Evolutionary conservation across 2,797 vertebrate species (phyloP).

Genomic region (Muraenolepis orangiensis): DNA sequence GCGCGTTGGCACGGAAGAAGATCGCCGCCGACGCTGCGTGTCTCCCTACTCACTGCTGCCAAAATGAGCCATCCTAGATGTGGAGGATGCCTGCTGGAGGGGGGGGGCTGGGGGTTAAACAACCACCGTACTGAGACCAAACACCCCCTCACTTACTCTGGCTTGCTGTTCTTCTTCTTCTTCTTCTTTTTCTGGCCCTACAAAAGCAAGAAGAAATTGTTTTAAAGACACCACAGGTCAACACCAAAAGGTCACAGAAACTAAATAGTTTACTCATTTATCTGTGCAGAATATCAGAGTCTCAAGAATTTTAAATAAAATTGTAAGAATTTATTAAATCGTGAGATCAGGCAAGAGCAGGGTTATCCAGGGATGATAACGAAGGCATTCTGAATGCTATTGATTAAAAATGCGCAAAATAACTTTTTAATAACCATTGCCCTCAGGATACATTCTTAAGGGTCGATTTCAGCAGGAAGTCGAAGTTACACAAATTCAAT

Average conservation of each 20-base stretch:
- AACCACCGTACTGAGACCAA: neutral
- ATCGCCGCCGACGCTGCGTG: neutral
- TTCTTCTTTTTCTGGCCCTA: slow-evolving; percentile 77
- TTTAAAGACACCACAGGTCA: slow-evolving; percentile 21
- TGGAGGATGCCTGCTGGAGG: slow-evolving; percentile 54
- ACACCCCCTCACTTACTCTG: slow-evolving; percentile 66
- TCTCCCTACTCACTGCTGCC: neutral
- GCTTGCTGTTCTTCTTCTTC: slow-evolving; percentile 74
- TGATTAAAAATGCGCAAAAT: too few relatives aligned
- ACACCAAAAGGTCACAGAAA: neutral
- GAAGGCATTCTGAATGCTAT: neutral
- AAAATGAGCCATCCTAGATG: neutral
- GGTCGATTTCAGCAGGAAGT: neutral
- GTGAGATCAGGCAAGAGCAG: too few relatives aligned
- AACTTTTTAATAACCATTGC: too few relatives aligned
- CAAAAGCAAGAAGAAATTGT: neutral
- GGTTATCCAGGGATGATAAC: neutral
- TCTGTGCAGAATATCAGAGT: neutral
- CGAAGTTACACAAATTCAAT: too few relatives aligned
- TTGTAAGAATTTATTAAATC: too few relatives aligned
- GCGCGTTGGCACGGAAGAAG: neutral
- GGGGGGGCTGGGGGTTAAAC: neutral
- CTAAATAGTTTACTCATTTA: too few relatives aligned
- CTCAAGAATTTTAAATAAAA: neutral
- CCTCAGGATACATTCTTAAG: too few relatives aligned